Percentiles rank a stretch among this genome's conserved stretches.
Conservation (phyloP, 1,140 invertebrate genomes). For the Scylla paramamosain region DNA sequence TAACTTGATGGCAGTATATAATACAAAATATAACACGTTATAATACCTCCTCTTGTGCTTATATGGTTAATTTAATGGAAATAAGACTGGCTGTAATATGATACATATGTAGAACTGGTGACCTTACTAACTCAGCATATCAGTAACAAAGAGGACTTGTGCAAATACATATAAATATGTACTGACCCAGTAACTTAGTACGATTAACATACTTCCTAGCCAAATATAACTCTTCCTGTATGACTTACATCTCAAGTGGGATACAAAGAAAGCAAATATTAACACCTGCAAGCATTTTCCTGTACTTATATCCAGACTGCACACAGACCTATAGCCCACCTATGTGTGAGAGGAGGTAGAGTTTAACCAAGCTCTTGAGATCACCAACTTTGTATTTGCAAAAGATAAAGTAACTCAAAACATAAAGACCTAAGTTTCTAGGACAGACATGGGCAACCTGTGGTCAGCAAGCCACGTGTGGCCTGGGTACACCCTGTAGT, state of each 20-base stretch:
- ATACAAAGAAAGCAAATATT: constrained; percentile 2
- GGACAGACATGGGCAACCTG: too few relatives aligned
- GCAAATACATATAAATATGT: constrained; percentile 14
- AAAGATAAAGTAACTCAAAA: not conserved
- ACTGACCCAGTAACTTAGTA: not conserved
- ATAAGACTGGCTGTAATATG: not conserved
- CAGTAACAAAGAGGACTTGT: too few relatives aligned
- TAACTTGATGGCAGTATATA: not conserved
- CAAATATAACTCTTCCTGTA: not conserved
- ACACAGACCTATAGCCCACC: not conserved
- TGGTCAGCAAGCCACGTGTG: too few relatives aligned
- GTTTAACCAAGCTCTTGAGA: constrained; percentile 67
- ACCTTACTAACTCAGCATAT: not conserved
- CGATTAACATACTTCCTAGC: not conserved
- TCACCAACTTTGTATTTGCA: constrained; percentile 52
- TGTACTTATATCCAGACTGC: not conserved
- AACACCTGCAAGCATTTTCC: constrained; percentile 16
- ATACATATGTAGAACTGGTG: not conserved
- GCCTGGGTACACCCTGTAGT: too few relatives aligned
- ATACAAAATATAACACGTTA: not conserved
- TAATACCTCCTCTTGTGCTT: not conserved
- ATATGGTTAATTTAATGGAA: not conserved
- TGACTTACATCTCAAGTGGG: not conserved
- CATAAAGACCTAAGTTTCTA: not conserved
- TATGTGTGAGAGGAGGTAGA: constrained; percentile 63